These are phyloP conservation scores for Hippocampus comes DNA, from an alignment of 2,113 vertebrate genomes.

Conservation along the genomic window DNA sequence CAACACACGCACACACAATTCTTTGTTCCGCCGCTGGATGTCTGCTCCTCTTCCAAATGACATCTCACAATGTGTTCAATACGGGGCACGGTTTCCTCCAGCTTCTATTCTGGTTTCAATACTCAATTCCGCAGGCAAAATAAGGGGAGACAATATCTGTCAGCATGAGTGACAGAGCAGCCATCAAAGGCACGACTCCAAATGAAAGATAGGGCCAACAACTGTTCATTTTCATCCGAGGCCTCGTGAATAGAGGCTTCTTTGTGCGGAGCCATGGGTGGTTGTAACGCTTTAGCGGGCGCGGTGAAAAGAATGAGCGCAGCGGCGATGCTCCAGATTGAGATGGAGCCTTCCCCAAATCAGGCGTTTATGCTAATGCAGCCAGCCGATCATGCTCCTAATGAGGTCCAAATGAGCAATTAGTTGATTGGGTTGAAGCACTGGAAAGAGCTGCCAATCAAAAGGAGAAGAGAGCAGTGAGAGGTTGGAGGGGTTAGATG, in stretches of 20 bases:
- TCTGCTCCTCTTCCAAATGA: slow-evolving; percentile 35
- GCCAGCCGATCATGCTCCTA: slow-evolving; percentile 41
- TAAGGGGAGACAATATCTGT: slow-evolving; percentile 59
- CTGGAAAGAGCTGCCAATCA: slow-evolving; percentile 52
- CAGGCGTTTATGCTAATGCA: slow-evolving; percentile 57
- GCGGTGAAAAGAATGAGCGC: slow-evolving; percentile 36
- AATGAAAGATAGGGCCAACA: slow-evolving; percentile 57
- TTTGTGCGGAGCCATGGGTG: slow-evolving; percentile 48
- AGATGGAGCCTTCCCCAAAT: slow-evolving; percentile 38
- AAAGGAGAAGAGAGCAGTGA: slow-evolving; percentile 11
- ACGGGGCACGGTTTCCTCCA: slow-evolving; percentile 27
- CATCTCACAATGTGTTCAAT: slow-evolving; percentile 47
- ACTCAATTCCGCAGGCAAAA: slow-evolving; percentile 47
- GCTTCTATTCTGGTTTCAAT: slow-evolving; percentile 59
- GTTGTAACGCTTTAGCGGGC: slow-evolving; percentile 40
- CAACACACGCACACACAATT: not conserved
- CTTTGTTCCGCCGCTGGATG: not conserved
- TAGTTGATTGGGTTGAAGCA: slow-evolving; percentile 55
- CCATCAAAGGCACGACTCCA: slow-evolving; percentile 40
- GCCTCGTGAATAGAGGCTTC: slow-evolving; percentile 27
- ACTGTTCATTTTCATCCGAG: slow-evolving; percentile 38
- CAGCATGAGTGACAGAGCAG: slow-evolving; percentile 51
- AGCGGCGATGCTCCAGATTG: slow-evolving; percentile 19
- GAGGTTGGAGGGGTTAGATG: not conserved
- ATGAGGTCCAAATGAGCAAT: slow-evolving; percentile 65